phyloP scores from a whole-genome alignment of 2,888 invertebrate species.

The Uropetala carovei region DNA sequence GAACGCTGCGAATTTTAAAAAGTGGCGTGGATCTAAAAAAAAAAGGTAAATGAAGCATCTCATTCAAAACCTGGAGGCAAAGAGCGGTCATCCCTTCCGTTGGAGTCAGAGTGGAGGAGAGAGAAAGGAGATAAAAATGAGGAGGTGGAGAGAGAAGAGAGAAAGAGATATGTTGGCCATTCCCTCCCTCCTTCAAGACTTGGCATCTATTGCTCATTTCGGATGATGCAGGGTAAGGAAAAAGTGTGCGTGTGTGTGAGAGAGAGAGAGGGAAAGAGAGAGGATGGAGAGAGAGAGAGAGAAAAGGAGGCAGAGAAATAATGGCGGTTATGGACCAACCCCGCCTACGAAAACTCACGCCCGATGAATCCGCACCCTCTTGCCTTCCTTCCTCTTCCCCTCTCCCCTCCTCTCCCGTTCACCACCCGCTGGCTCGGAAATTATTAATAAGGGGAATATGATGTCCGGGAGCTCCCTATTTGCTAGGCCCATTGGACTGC shows the following conservation, averaged over 20 bases:
- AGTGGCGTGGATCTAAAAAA: not conserved
- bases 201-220: not conserved
- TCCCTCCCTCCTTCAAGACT: too few species aligned
- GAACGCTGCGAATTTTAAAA: not conserved
- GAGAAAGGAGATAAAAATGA: not conserved
- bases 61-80: conserved; percentile 7
- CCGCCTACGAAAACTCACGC: conserved; percentile 51
- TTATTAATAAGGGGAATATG: conserved; percentile 63
- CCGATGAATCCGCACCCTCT: conserved; percentile 20
- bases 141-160: not conserved
- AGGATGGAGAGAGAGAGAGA: not conserved
- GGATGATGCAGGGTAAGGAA: not conserved
- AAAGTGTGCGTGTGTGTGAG: not conserved
- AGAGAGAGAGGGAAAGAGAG: not conserved
- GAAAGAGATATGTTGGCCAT: too few species aligned
- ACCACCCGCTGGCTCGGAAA: conserved; percentile 59
- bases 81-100: conserved; percentile 41
- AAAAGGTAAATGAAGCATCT: not conserved
- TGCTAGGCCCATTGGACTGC: conserved; percentile 46
- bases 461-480: conserved; percentile 47
- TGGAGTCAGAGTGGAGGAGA: not conserved
- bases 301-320: conserved; percentile 10
- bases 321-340: conserved; percentile 58
- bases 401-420: not conserved
- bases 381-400: not conserved